Conservation (phyloP, 2,113 vertebrate species). For the Romanogobio albipinnatus region DNA sequence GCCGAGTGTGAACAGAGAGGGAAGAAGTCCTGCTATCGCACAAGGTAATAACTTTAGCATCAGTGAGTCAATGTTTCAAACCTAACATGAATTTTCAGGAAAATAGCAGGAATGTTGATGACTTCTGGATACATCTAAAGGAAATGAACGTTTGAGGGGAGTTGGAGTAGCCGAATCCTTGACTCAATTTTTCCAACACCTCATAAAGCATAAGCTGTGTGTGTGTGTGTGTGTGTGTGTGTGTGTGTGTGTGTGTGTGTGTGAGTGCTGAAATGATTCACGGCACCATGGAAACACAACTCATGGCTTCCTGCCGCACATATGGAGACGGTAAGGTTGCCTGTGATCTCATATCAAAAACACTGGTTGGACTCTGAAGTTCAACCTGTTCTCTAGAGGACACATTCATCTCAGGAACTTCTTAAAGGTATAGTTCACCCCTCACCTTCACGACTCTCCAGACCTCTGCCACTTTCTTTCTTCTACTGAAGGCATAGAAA, state of each 20-base stretch:
- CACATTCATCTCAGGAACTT: conserved; percentile 8
- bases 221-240: conserved; percentile 23
- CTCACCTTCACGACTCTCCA: background rate
- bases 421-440: background rate
- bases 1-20: background rate
- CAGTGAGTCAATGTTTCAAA: background rate
- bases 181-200: conserved; percentile 18
- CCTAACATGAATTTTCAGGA: background rate
- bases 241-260: background rate
- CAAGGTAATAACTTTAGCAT: background rate
- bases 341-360: conserved; percentile 55
- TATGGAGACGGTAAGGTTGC: conserved; percentile 39
- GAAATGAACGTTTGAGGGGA: background rate
- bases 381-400: conserved; percentile 25
- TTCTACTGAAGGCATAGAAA: background rate
- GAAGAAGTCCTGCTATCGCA: background rate
- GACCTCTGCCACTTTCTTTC: background rate
- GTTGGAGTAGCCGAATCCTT: conserved; percentile 7
- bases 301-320: conserved; percentile 44
- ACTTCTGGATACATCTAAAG: background rate
- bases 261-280: conserved; percentile 29
- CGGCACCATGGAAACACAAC: conserved; percentile 52
- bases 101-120: background rate
- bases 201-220: conserved; percentile 25
- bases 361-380: conserved; percentile 19